These are phyloP conservation scores for Tinamus guttatus DNA, from an alignment of 2,113 vertebrate species.

Conservation along the genomic window DNA sequence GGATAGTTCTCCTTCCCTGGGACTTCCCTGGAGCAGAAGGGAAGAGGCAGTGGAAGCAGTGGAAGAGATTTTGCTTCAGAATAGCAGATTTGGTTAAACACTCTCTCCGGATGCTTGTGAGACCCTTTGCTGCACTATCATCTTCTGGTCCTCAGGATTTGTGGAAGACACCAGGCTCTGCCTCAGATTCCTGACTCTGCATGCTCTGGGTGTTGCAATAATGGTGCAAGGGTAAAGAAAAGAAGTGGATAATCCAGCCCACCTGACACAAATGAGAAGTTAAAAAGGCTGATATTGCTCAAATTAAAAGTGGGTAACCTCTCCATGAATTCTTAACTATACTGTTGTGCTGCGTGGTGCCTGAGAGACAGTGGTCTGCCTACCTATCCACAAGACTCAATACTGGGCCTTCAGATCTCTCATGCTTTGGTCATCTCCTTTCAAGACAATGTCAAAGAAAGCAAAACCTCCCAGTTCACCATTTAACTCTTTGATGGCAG, in stretches of 20 bases:
- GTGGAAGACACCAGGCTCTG: not conserved
- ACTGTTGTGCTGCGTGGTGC: not conserved
- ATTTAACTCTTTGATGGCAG: not conserved
- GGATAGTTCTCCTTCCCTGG: not conserved
- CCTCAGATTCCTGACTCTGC: not conserved
- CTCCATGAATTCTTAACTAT: not conserved
- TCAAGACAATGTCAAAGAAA: not conserved
- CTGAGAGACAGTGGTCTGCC: not conserved
- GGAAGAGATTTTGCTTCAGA: not conserved
- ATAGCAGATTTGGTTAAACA: not conserved
- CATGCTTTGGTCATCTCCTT: not conserved
- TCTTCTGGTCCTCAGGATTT: accelerated
- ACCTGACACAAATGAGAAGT: not conserved
- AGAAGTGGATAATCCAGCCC: not conserved
- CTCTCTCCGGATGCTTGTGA: not conserved
- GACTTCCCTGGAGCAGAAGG: not conserved
- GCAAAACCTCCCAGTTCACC: not conserved
- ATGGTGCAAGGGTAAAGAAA: not conserved
- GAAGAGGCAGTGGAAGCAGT: too few species aligned
- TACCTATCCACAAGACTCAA: not conserved
- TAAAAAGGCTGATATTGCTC: accelerated
- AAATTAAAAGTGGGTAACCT: not conserved
- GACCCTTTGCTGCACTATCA: not conserved
- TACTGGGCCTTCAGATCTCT: not conserved
- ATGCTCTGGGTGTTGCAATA: not conserved